Base-by-base conservation (phyloP, 2,888 invertebrate species). In the Calameuta idolon region DNA sequence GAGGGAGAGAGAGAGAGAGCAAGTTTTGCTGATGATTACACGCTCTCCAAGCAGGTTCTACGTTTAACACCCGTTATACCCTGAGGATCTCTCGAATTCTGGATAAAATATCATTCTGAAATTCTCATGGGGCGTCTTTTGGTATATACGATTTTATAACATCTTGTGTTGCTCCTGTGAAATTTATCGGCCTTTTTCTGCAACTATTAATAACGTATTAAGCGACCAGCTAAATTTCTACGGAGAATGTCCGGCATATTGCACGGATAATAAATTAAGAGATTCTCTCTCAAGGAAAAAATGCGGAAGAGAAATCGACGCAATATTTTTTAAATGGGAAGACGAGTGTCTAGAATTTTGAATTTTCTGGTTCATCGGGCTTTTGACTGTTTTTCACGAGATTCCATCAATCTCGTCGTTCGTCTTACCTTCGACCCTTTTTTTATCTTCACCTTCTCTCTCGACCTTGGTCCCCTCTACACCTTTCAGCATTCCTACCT, bases 401-500 rank as follows among this genome's bases (percentile, higher is more conserved):
- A 55, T 55, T 23, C 55, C 55, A 55, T 55, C 55, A 55, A 23
- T 55, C 55, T 55, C 23, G 55, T 23, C 55, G 55, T 55, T 23
- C 5, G 55, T 23, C 55, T 55, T 71, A 71, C 71, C 79, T 81
- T 82, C 82, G 75, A 71, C 73, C 79, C 74, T 81, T 79, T 85
- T 85, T 85, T 55, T 55, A 55, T 55, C 55, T 55, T 55, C 55
- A 55, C 55, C 55, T 55, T 55, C 55, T 55, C 23, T 55, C 55
- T 82, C 83, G 88, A 86, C 87, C 88, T 89, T 88, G 87, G 83
- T 83, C 81, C 80, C 80, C 79, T 81, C 85, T 84, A 83, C 87
- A 87, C 86, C 86, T 89, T 84, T 77, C 84, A 79, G 81, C 87
- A 89, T 89, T 89, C 89, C 89, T 85, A 76, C 79, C 85, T 89